Percentiles rank a stretch among this genome's conserved stretches.
Conservation (phyloP, 2,113 vertebrate genomes). For the Cranoglanis bouderius region DNA sequence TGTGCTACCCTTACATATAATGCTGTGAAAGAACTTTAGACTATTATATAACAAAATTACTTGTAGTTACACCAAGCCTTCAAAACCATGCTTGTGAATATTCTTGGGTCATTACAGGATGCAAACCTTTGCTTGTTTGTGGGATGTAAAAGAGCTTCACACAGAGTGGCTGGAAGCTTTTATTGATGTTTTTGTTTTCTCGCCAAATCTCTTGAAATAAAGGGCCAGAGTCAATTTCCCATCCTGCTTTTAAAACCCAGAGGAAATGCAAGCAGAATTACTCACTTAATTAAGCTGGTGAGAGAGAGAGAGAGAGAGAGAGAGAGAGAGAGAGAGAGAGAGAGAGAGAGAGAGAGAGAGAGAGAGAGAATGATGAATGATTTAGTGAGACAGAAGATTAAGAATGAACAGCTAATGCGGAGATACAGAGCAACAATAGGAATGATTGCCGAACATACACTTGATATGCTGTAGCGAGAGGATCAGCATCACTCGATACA, state of each 20-base stretch:
- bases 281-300: conserved; percentile 57
- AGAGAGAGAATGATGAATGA: conserved; percentile 42
- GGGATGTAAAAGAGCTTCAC: conserved; percentile 43
- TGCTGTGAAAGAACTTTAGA: not conserved
- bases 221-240: conserved; percentile 52
- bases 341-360: conserved; percentile 20
- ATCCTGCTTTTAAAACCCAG: conserved; percentile 50
- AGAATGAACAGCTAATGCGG: conserved; percentile 25
- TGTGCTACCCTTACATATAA: not conserved
- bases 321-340: conserved; percentile 31
- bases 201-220: conserved; percentile 52
- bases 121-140: conserved; percentile 45
- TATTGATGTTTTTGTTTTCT: conserved; percentile 50
- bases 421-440: conserved; percentile 16
- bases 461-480: conserved; percentile 16
- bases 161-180: conserved; percentile 41
- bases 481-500: conserved; percentile 17
- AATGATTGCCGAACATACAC: conserved; percentile 16
- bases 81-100: conserved; percentile 34
- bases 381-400: conserved; percentile 7
- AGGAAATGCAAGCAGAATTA: conserved; percentile 53
- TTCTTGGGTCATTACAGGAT: conserved; percentile 33
- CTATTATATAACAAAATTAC: conserved; percentile 8
- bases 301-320: conserved; percentile 26
- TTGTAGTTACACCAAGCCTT: conserved; percentile 27